Base-by-base conservation (phyloP, 2,113 vertebrate genomes). In the Numida meleagris region DNA sequence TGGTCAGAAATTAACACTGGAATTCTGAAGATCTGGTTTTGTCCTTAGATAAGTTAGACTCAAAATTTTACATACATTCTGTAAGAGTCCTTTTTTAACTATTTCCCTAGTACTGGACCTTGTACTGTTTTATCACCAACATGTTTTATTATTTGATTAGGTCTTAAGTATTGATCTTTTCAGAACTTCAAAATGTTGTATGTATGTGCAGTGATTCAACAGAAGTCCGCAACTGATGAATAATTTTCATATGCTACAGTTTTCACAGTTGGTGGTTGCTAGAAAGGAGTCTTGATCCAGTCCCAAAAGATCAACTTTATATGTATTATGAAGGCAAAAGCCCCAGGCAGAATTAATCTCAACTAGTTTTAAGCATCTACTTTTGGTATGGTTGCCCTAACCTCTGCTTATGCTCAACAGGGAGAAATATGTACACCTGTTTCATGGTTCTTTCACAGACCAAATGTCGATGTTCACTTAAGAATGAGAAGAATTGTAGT, bases 381-480 rank as follows among this genome's bases (percentile, higher is more conserved):
- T 55, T 25, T 21, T 88, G n/a, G 7, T 5, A 33, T 62, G 17
- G 29, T 38, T 90, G 45, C 42, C 45, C 6, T 67, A 45, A 75
- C 10, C 6, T 71, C 50, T 1, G 1, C 46, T 86, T 76, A 81
- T 81, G 16, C 50, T 80, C 48, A 76, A 3, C 13, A 33, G 68
- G 66, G 34, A 68, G 46, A 82, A 86, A 50, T 63, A 48, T 1
- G 5, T 25, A 9, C 14, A 76, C 80, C 48, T 76, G 17, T 66
- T 70, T 19, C 9, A 27, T 29, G 50, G 34, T 20, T 83, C 18
- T 62, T 70, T 55, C 53, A 55, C 23, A 63, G n/a, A 65, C 14
- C 9, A 76, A 70, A 76, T 23, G 57, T 36, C 48, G n/a, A 45
- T 1, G 0, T 21, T 3, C 4, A 2, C 6, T 7, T 70, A 33